phyloP scores from a whole-genome alignment of 53 echinoderm and acorn worm species.

The Actinopyga echinites region DNA sequence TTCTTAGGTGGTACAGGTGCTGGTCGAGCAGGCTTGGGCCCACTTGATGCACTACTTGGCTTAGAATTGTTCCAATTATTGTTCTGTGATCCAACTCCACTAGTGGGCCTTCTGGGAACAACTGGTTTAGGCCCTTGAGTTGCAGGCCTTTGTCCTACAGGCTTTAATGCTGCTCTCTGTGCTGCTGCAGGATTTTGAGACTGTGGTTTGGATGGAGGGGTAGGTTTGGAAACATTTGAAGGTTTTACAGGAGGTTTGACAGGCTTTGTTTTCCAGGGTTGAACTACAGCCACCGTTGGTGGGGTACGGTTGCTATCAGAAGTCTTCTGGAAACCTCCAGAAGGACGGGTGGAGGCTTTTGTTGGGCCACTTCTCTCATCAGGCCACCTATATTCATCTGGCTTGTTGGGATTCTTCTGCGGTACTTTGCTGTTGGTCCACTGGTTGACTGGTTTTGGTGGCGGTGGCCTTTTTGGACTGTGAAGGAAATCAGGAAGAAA shows the following conservation, averaged over 20 bases:
- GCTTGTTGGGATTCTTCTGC: background rate
- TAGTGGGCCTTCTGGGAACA: background rate
- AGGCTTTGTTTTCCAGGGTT: background rate
- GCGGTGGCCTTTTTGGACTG: conserved; percentile 15
- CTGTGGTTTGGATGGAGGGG: conserved; percentile 4
- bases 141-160: background rate
- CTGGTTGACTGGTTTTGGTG: background rate
- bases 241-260: background rate
- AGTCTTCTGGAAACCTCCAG: background rate
- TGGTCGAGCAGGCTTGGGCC: background rate
- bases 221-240: background rate
- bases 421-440: background rate
- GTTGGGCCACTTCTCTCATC: background rate
- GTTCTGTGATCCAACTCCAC: conserved; percentile 1
- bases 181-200: background rate
- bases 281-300: conserved; percentile 3
- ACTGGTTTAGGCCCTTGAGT: background rate
- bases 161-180: conserved; percentile 13
- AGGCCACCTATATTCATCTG: background rate
- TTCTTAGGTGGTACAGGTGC: conserved; percentile 8
- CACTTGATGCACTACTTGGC: too few species aligned
- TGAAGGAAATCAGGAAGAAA: too few species aligned
- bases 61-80: conserved; percentile 25
- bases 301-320: background rate
- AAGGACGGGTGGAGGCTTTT: background rate